A percentile compares a stretch with the other conserved stretches of the same genome.
Conservation (phyloP, 2,797 vertebrate genomes). For the Euphonia xanthogaster region DNA sequence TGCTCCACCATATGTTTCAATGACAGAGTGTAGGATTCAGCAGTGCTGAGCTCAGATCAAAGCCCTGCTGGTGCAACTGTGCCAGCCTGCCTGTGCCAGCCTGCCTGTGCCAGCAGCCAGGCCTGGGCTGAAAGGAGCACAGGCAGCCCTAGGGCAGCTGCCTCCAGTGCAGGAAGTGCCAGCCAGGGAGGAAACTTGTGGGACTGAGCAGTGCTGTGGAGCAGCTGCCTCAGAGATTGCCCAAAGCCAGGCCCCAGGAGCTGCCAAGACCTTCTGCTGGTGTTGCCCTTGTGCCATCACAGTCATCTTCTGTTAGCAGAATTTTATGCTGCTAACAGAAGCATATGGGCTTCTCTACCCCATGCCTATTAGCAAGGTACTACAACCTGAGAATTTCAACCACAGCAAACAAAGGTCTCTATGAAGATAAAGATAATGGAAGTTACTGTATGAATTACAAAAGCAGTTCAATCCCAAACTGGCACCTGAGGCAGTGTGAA, state of each 20-base stretch:
- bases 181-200: neutral
- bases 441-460: neutral
- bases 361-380: neutral
- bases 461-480: conserved; percentile 10
- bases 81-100: neutral
- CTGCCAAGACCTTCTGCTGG: neutral
- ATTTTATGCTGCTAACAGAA: too few species aligned
- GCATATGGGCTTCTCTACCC: neutral
- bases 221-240: neutral
- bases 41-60: neutral
- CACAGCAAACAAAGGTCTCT: neutral
- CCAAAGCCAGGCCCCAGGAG: neutral
- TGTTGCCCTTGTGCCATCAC: neutral
- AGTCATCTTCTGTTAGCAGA: neutral
- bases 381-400: neutral
- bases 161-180: neutral
- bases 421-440: conserved; percentile 4
- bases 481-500: neutral
- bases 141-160: neutral
- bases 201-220: neutral
- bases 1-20: neutral
- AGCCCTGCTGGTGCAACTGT: neutral
- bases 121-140: neutral
- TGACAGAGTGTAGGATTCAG: neutral
- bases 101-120: neutral